Conservation (phyloP, 2,113 vertebrate genomes). For the Pygoscelis adeliae region DNA sequence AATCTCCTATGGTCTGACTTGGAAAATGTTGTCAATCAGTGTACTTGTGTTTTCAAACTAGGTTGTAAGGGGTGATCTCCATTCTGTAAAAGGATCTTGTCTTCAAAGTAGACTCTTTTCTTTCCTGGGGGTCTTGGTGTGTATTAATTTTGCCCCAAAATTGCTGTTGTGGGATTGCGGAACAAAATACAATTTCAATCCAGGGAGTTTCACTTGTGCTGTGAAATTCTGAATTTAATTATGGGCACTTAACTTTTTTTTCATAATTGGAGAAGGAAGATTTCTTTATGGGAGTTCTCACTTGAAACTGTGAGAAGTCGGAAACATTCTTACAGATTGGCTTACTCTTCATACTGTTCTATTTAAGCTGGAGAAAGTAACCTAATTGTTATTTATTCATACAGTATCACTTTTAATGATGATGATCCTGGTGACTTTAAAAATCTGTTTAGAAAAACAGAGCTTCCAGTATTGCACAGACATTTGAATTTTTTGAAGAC, state of each 20-base stretch:
- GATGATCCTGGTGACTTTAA: constrained; percentile 46
- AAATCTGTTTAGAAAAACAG: constrained; percentile 46
- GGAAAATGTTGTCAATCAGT: constrained; percentile 38
- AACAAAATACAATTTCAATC: background rate
- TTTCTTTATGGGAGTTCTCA: constrained; percentile 14
- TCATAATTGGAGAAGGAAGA: constrained; percentile 4
- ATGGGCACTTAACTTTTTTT: background rate
- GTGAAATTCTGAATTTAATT: constrained; percentile 41
- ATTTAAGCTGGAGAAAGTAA: constrained; percentile 20
- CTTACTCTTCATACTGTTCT: constrained; percentile 19
- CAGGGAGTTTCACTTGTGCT: background rate
- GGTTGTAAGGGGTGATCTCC: background rate
- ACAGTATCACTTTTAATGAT: constrained; percentile 11
- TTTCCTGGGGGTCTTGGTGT: constrained; percentile 8
- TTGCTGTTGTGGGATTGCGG: constrained; percentile 27
- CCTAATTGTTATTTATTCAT: constrained; percentile 37
- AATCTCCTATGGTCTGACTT: constrained; percentile 30
- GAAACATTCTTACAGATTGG: constrained; percentile 34
- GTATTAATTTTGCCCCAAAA: constrained; percentile 6
- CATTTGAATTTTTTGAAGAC: constrained; percentile 14
- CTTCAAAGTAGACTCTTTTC: constrained; percentile 44
- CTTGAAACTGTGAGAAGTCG: constrained; percentile 6
- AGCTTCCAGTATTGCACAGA: constrained; percentile 18
- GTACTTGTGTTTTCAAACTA: constrained; percentile 43
- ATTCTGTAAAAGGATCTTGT: background rate